A percentile compares a stretch with the other conserved stretches of the same genome.
These are phyloP conservation scores for Gari tellinella DNA, from an alignment of 2,888 invertebrate species.

Conservation along the genomic window DNA sequence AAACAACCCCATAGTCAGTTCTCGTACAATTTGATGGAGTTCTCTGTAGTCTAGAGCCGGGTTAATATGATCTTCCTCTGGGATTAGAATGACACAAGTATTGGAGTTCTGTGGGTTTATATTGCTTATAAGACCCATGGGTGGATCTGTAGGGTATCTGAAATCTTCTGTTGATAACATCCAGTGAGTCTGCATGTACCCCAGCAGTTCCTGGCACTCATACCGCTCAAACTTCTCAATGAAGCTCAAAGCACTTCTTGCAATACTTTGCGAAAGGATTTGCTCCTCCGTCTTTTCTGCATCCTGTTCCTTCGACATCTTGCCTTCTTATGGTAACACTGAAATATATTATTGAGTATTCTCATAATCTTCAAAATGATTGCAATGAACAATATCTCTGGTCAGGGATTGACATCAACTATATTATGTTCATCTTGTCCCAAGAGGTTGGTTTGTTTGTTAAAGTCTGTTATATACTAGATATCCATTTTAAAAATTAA, in stretches of 20 bases:
- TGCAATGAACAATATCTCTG: too few relatives aligned
- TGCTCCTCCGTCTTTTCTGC: constrained; percentile 55
- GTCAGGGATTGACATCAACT: too few relatives aligned
- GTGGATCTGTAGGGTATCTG: constrained; percentile 81
- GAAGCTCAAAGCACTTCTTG: constrained; percentile 67
- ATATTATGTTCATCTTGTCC: too few relatives aligned
- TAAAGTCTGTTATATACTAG: too few relatives aligned
- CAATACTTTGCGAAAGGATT: constrained; percentile 39
- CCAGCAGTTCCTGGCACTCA: constrained; percentile 82
- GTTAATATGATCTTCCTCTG: constrained; percentile 63
- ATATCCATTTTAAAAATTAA: too few relatives aligned
- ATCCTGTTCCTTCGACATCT: neutral
- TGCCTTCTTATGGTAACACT: too few relatives aligned
- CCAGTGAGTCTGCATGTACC: constrained; percentile 79
- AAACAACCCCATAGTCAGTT: constrained; percentile 83
- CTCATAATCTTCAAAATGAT: too few relatives aligned
- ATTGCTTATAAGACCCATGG: constrained; percentile 79
- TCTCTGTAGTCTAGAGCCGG: constrained; percentile 79
- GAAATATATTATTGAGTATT: too few relatives aligned
- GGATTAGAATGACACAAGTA: constrained; percentile 72
- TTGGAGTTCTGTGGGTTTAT: constrained; percentile 73
- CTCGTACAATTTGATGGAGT: constrained; percentile 83
- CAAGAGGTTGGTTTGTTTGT: too few relatives aligned
- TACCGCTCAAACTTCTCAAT: constrained; percentile 83
- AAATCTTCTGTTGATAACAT: constrained; percentile 82